These are phyloP conservation scores for Gadus macrocephalus DNA, from an alignment of 2,113 vertebrate genomes.

Conservation along the genomic window DNA sequence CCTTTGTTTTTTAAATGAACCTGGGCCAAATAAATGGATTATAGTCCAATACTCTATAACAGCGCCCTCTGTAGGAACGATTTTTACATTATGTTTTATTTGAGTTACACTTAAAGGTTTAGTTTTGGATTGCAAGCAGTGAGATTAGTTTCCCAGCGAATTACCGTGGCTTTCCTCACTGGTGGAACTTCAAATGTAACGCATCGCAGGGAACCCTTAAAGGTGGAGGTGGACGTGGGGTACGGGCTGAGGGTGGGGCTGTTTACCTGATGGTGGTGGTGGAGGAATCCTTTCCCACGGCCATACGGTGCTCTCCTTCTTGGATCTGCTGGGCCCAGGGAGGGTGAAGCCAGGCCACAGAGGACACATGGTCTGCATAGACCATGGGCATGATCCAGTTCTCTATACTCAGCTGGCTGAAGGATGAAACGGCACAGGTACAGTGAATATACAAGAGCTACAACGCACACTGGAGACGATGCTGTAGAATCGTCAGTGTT, in stretches of 20 bases:
- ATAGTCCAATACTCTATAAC: no score
- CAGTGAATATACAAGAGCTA: no score
- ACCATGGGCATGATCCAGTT: conserved; percentile 99
- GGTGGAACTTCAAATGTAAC: no score
- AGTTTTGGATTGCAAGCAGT: background rate
- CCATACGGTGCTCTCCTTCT: conserved; percentile 85
- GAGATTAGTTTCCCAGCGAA: no score
- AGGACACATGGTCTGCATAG: conserved; percentile 91
- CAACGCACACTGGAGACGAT: no score
- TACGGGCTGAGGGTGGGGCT: background rate
- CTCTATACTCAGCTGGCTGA: conserved; percentile 93
- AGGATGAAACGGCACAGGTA: background rate
- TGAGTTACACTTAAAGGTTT: no score
- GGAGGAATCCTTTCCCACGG: conserved; percentile 84
- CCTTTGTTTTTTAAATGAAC: no score
- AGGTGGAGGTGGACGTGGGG: background rate
- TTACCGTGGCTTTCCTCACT: no score
- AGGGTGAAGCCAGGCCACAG: conserved; percentile 90
- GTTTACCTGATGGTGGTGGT: conserved; percentile 94
- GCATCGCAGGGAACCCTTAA: background rate
- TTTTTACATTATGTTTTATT: no score
- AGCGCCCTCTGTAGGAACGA: no score
- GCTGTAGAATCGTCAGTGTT: no score
- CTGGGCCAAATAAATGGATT: no score
- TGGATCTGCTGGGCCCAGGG: conserved; percentile 91